These are phyloP conservation scores for Drosophila anomelani DNA, from an alignment of 2,888 invertebrate genomes.

Conservation along the genomic window DNA sequence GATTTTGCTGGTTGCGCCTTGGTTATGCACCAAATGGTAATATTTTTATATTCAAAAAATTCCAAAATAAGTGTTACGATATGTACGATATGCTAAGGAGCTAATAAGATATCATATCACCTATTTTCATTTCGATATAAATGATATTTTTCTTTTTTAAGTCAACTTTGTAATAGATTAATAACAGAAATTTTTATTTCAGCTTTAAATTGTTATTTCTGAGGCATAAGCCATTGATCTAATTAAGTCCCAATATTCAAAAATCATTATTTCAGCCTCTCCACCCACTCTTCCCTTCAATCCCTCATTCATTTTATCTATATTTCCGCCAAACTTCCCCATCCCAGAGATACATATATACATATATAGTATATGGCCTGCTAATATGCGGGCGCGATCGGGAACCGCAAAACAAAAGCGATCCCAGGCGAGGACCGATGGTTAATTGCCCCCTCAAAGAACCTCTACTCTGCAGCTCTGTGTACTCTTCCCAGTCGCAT, in stretches of 20 bases:
- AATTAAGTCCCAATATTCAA: background rate
- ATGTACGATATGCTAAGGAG: too few species aligned
- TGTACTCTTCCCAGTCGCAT: background rate
- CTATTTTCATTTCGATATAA: too few species aligned
- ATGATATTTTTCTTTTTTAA: too few species aligned
- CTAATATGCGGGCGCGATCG: slow-evolving; percentile 49
- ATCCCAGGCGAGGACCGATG: slow-evolving; percentile 31
- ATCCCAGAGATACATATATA: background rate
- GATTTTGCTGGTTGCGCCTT: slow-evolving; percentile 1
- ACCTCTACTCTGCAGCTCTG: background rate
- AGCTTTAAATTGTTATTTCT: too few species aligned
- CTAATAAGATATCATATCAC: too few species aligned
- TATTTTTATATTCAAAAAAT: too few species aligned
- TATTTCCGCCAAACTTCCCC: slow-evolving; percentile 37
- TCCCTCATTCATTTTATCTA: slow-evolving; percentile 22
- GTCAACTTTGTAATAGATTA: too few species aligned
- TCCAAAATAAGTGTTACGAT: too few species aligned
- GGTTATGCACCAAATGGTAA: slow-evolving; percentile 12
- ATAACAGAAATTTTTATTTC: too few species aligned
- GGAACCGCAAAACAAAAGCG: slow-evolving; percentile 48
- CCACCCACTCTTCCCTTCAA: background rate
- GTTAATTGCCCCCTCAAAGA: slow-evolving; percentile 33
- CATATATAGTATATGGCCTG: slow-evolving; percentile 2
- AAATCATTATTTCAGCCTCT: background rate
- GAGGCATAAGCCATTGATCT: background rate